Evolutionary conservation across 2,797 vertebrate species (phyloP).

Genomic region (Leptatherina wallacei): DNA sequence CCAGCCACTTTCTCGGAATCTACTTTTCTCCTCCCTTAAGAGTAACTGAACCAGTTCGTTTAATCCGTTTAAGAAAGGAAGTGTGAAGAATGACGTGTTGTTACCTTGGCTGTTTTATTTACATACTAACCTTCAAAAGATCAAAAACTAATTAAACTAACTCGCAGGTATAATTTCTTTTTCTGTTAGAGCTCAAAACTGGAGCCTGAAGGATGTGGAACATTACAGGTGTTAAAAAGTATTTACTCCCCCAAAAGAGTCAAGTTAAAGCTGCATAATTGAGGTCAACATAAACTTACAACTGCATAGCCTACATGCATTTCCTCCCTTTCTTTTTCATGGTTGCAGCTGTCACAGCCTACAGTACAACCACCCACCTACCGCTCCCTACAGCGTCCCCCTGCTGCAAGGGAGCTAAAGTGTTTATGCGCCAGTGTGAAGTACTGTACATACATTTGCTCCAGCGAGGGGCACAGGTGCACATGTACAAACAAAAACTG

Average conservation of each 20-base stretch:
- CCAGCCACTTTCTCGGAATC: not conserved
- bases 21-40: not conserved
- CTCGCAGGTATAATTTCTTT: not conserved
- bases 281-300: not conserved
- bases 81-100: not conserved
- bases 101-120: too few relatives aligned
- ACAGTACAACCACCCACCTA: not conserved
- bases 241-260: not conserved
- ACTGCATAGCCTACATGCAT: not conserved
- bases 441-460: not conserved
- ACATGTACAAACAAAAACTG: not conserved
- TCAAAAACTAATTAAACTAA: not conserved
- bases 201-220: not conserved
- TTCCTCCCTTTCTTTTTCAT: constrained; percentile 15
- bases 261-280: not conserved
- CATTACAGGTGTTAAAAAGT: not conserved
- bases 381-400: constrained; percentile 1
- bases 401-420: constrained; percentile 6
- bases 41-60: not conserved
- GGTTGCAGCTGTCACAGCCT: constrained; percentile 45
- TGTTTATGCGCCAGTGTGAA: constrained; percentile 4
- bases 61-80: not conserved
- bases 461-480: constrained; percentile 20
- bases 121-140: too few relatives aligned
- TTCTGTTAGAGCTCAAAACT: not conserved